Base-by-base conservation (phyloP, 2,113 vertebrate genomes). In the Okapia johnstoni region DNA sequence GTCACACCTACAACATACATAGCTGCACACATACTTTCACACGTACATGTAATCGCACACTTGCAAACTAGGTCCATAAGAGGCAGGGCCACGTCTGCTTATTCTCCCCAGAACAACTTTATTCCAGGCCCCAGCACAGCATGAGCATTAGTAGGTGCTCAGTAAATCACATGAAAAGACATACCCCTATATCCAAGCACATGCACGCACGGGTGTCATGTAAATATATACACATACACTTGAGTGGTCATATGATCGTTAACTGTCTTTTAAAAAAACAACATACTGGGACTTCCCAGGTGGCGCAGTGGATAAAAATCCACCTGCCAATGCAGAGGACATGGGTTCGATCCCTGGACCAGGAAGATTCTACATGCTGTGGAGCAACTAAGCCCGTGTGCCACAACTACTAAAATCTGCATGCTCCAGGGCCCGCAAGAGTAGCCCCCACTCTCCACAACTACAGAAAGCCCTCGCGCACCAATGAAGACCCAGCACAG, bases 191-290 rank as follows among this genome's bases (percentile, higher is more conserved):
- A 30, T 54, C 55, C 6, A 13, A 46, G 70, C 28, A 40, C 23
- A 9, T 6, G 23, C 13, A 3, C 2, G 26, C 26, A 9, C 17
- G 19, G 23, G 13, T 40, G 16, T 21, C 40, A 25, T 9, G 1
- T 46, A 70, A 86, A 61, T 13, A 48, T 0, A 33, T 10, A 57
- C 80, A 60, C 12, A 13, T 7, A 6, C 0, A 17, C 40, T n/a
- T 1, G 3, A n/a, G 43, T 19, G 46, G 60, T 46, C 58, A 50
- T 8, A 12, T 19, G 16, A 1, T 26, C 0, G 0, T 40, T 89
- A 57, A 40, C 46, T 30, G 46, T 52, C 55, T 95, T 88, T 81
- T 50, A 80, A 85, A 96, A 70, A 70, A 70, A 36, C n/a, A 11
- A 40, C 10, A 6, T 12, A 70, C 23, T 10, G 40, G 66, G 66